These are phyloP conservation scores for Eulacestoma nigropectus DNA, from an alignment of 2,113 vertebrate genomes.

Conservation along the genomic window DNA sequence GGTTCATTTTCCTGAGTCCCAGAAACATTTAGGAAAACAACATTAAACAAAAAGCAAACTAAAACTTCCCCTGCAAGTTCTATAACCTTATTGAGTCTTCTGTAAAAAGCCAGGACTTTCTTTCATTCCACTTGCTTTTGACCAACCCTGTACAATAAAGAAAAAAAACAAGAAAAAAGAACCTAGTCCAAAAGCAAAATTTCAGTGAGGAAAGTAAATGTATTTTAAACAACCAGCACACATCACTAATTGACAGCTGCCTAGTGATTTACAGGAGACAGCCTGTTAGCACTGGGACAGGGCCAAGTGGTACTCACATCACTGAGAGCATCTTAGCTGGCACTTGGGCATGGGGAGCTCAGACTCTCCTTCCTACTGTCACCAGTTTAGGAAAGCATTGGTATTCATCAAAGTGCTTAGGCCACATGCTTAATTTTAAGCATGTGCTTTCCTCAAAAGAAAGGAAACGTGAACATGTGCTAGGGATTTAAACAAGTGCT, in stretches of 20 bases:
- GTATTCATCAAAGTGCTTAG: background rate
- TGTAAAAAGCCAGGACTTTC: background rate
- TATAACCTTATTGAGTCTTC: constrained; percentile 14
- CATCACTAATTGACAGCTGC: background rate
- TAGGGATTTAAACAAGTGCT: background rate
- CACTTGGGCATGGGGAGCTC: background rate
- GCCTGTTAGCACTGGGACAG: background rate
- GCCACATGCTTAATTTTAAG: background rate
- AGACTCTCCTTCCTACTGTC: background rate
- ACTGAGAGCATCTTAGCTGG: background rate
- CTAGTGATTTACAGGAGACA: background rate
- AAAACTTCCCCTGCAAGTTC: constrained; percentile 27
- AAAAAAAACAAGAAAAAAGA: background rate
- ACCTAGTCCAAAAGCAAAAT: background rate
- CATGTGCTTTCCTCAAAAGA: background rate
- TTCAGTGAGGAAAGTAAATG: background rate
- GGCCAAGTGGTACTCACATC: background rate
- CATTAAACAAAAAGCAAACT: constrained; percentile 59
- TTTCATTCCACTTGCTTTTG: background rate
- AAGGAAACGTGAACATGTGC: background rate
- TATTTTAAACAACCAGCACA: background rate
- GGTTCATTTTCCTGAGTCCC: constrained; percentile 23
- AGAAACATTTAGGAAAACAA: constrained; percentile 47
- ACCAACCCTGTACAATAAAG: background rate
- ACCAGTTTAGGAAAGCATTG: background rate